These are phyloP conservation scores for Hydropsyche betteni DNA, from an alignment of 2,888 invertebrate genomes.

Conservation along the genomic window DNA sequence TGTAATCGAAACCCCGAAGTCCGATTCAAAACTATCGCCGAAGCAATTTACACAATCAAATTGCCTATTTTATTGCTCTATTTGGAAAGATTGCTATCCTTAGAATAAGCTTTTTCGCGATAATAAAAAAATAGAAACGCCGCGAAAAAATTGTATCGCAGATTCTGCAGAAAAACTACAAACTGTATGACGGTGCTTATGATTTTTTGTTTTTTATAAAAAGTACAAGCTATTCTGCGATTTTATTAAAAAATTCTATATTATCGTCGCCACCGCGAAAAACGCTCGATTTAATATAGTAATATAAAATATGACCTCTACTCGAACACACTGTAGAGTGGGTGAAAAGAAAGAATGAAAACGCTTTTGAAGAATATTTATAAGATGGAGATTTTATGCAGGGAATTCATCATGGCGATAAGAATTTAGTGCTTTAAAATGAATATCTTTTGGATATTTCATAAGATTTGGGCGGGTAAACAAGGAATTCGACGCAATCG, in stretches of 20 bases:
- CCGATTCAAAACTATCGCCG: slow-evolving; percentile 36
- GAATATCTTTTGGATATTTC: slow-evolving; percentile 29
- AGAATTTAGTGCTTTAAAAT: slow-evolving; percentile 33
- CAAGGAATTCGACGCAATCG: slow-evolving; percentile 1
- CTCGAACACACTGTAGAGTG: slow-evolving; percentile 9
- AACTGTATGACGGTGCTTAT: neutral
- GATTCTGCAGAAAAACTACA: neutral
- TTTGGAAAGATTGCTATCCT: slow-evolving; percentile 40
- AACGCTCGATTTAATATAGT: slow-evolving; percentile 25
- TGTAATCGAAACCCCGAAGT: slow-evolving; percentile 1
- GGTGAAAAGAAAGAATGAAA: slow-evolving; percentile 28
- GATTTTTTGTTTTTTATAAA: slow-evolving; percentile 4
- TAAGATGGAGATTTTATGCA: slow-evolving; percentile 33
- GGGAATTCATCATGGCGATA: slow-evolving; percentile 25
- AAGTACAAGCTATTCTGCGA: neutral
- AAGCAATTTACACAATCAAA: slow-evolving; percentile 44
- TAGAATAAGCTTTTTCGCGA: slow-evolving; percentile 15
- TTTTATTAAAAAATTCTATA: slow-evolving; percentile 11
- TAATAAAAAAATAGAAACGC: slow-evolving; percentile 12
- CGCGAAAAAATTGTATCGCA: slow-evolving; percentile 5
- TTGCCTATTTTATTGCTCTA: slow-evolving; percentile 44
- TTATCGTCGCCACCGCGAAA: slow-evolving; percentile 6
- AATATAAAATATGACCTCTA: slow-evolving; percentile 29
- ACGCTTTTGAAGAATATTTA: slow-evolving; percentile 29
- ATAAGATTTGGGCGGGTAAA: slow-evolving; percentile 22